phyloP scores from a whole-genome alignment of 1,140 invertebrate species.

The Kradibia gibbosae region DNA sequence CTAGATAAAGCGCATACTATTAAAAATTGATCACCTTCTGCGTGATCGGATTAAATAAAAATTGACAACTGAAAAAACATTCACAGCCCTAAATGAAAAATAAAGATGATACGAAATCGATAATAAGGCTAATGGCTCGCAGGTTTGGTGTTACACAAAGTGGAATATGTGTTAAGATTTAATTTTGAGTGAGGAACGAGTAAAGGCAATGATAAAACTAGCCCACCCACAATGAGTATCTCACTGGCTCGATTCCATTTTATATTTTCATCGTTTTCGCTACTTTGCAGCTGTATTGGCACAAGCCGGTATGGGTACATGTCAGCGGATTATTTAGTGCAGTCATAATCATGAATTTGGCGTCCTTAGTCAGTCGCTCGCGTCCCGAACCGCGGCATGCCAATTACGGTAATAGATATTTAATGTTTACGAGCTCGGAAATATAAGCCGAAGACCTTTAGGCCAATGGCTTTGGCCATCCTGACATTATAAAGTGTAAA shows the following conservation, averaged over 20 bases:
- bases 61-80: neutral
- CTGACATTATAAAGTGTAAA: conserved; percentile 38
- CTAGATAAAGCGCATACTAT: neutral
- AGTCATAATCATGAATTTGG: conserved; percentile 59
- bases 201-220: neutral
- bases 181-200: no score
- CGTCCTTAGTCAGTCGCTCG: neutral
- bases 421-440: conserved; percentile 54
- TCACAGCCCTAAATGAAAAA: neutral
- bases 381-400: conserved; percentile 49
- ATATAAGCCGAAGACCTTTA: neutral
- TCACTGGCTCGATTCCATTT: neutral
- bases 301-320: neutral
- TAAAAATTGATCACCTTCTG: neutral
- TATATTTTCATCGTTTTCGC: neutral
- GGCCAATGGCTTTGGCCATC: conserved; percentile 18
- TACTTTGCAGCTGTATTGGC: neutral
- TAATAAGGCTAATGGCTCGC: neutral
- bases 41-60: neutral
- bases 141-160: no score
- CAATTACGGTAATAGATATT: conserved; percentile 64
- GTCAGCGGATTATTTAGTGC: conserved; percentile 62
- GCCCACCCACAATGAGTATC: neutral
- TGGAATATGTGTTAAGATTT: neutral
- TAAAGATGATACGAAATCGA: neutral